Conservation (phyloP, 2,888 invertebrate genomes). For the Aspidiotus rigidus region DNA sequence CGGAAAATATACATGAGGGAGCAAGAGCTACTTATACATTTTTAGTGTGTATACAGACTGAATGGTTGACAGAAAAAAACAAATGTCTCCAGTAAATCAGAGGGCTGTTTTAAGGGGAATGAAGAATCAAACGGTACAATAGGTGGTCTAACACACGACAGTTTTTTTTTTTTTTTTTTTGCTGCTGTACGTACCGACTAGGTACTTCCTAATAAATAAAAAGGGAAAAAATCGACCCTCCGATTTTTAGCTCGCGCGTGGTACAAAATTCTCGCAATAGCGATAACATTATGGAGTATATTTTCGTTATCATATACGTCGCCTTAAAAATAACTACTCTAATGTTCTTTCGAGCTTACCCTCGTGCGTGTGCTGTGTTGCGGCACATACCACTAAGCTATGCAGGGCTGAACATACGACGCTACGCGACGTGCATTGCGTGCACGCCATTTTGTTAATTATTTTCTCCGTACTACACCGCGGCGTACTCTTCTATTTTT, state of each 20-base stretch:
- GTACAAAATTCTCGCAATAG: background rate
- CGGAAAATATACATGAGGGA: slow-evolving; percentile 15
- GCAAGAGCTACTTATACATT: slow-evolving; percentile 21
- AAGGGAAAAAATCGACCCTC: slow-evolving; percentile 34
- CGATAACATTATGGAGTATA: slow-evolving; percentile 29
- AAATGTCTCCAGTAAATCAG: slow-evolving; percentile 34
- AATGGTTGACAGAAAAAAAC: slow-evolving; percentile 33
- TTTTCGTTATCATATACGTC: slow-evolving; percentile 27
- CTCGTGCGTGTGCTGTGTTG: background rate
- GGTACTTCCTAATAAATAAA: slow-evolving; percentile 30
- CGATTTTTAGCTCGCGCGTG: slow-evolving; percentile 24
- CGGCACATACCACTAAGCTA: background rate
- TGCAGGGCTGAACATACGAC: background rate
- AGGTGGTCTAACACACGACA: slow-evolving; percentile 34
- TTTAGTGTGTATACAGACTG: slow-evolving; percentile 17
- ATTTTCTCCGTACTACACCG: too few species aligned
- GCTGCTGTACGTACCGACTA: slow-evolving; percentile 15
- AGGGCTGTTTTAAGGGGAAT: slow-evolving; percentile 33
- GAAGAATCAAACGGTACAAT: slow-evolving; percentile 33
- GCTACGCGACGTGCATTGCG: too few species aligned
- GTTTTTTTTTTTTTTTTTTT: slow-evolving; percentile 26
- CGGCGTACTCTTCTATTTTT: too few species aligned
- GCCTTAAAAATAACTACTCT: slow-evolving; percentile 31
- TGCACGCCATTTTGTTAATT: too few species aligned
- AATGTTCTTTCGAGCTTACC: slow-evolving; percentile 18